Conservation (phyloP, 92 coral and sea anemone species). For the Porites cylindrica region DNA sequence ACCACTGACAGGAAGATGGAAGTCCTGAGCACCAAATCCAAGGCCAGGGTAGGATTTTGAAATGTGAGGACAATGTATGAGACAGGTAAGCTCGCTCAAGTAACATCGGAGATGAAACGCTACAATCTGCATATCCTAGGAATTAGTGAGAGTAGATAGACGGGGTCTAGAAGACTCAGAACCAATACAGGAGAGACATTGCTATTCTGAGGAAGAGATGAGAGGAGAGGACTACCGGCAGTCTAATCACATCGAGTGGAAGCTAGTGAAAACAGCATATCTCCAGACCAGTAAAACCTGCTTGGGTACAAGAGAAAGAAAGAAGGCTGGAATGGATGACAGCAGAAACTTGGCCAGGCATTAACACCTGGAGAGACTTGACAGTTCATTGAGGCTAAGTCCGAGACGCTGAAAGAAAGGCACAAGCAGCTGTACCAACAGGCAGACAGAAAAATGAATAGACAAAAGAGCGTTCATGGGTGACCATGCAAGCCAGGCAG, state of each 20-base stretch:
- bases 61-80: conserved; percentile 40
- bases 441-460: neutral
- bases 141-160: conserved; percentile 59
- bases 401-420: too few species aligned
- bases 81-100: conserved; percentile 41
- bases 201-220: conserved; percentile 34
- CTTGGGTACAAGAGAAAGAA: conserved; percentile 2
- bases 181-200: conserved; percentile 27
- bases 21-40: conserved; percentile 32
- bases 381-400: too few species aligned
- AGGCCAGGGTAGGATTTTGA: conserved; percentile 37
- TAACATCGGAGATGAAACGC: conserved; percentile 37
- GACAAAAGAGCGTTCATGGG: conserved; percentile 17
- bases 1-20: neutral
- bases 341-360: neutral
- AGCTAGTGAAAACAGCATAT: conserved; percentile 1
- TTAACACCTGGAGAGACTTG: neutral
- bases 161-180: conserved; percentile 34
- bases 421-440: neutral
- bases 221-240: neutral
- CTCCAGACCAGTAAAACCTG: conserved; percentile 11
- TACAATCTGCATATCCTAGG: conserved; percentile 40
- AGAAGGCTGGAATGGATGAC: conserved; percentile 25
- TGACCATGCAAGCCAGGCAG: conserved; percentile 4
- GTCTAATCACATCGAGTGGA: neutral